Evolutionary conservation across 2,797 vertebrate genomes (phyloP), one percentile per base, ranked within the genome.

Genomic region (Crossoptilon crossoptilon): DNA sequence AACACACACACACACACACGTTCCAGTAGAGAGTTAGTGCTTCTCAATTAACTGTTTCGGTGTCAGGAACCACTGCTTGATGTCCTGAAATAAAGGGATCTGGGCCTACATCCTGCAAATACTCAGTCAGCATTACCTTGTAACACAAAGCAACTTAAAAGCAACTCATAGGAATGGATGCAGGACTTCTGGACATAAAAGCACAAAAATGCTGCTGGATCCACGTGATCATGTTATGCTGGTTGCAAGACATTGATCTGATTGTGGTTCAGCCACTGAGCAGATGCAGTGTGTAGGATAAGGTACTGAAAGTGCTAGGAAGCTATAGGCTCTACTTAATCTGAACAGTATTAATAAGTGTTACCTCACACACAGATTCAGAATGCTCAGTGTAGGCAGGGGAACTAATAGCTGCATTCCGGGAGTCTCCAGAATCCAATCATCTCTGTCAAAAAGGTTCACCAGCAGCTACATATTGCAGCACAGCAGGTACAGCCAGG

Each of bases 11-110:
- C 87, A 53, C 85, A 90, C 68, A 72, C 87, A 35, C 66, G 92
- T 92, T 93, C 90, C 91, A 94, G 49, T 16, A 1, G 75, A 91
- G 88, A 70, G 85, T 86, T 78, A 43, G 66, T 94, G 78, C 92
- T 88, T 86, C 86, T 74, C 82, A 55, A 91, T 96, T 97, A 96
- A 95, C 95, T 48, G 53, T 96, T 96, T 97, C 11, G n/a, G 84
- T 63, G 85, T 88, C 83, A 92, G 91, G 74, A 90, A 26, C 87
- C n/a, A 64, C 31, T 46, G 2, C 81, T 63, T 13, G 41, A 66
- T 88, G 86, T 89, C 75, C 68, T 68, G 88, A 79, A 94, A 90
- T 70, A 35, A 73, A 84, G 44, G 39, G 23, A 73, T 68, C 71
- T 23, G 73, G 95, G 94, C 94, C 96, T 64, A 31, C 0, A 1